A percentile compares a stretch with the other conserved stretches of the same genome.
Conservation (phyloP, 2,888 invertebrate genomes). For the Antitype chi region DNA sequence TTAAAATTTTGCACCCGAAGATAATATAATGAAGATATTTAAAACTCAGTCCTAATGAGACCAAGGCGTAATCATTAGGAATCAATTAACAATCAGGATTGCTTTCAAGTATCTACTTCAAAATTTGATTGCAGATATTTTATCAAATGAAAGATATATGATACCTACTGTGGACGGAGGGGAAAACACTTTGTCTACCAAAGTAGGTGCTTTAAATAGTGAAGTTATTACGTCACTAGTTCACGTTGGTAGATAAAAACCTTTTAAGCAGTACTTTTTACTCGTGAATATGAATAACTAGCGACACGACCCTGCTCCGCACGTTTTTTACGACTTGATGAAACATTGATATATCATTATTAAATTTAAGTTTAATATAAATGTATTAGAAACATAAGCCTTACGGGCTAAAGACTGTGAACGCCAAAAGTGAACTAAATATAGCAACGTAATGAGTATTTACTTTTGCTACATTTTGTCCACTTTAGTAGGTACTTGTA, state of each 20-base stretch:
- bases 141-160: not conserved
- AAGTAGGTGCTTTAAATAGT: not conserved
- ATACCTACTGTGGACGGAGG: not conserved
- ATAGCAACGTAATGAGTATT: not conserved
- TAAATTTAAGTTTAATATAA: too few species aligned
- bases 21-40: conserved; percentile 23
- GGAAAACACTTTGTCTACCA: not conserved
- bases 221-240: conserved; percentile 10
- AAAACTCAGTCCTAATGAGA: conserved; percentile 12
- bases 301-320: not conserved
- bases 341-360: too few species aligned
- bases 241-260: not conserved
- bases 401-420: not conserved
- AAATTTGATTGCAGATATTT: conserved; percentile 20
- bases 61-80: conserved; percentile 10
- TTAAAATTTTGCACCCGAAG: not conserved
- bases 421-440: not conserved
- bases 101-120: conserved; percentile 38
- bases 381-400: too few species aligned
- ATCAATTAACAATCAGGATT: conserved; percentile 49
- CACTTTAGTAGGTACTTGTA: not conserved
- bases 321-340: not conserved
- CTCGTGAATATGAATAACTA: not conserved
- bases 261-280: not conserved
- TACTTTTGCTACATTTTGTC: not conserved